These are phyloP conservation scores for Melanotaenia pygmaea DNA, from an alignment of 2,797 vertebrate species.

Conservation along the genomic window DNA sequence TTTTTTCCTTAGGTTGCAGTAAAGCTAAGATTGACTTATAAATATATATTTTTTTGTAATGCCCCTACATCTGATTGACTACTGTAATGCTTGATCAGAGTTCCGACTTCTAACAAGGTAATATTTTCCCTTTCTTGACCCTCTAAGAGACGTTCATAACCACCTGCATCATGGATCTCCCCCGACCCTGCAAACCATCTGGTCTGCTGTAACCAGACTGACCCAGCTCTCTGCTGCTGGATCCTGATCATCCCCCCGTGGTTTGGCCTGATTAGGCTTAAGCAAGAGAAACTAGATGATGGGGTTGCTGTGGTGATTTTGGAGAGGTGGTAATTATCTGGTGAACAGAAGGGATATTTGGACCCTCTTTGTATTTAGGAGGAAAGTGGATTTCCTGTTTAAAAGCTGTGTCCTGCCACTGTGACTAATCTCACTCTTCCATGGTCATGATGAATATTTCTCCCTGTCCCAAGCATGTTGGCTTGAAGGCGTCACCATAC, in stretches of 20 bases:
- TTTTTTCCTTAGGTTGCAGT: conserved; percentile 29
- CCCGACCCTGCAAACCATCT: conserved; percentile 66
- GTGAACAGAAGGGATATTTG: conserved; percentile 60
- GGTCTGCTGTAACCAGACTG: conserved; percentile 42
- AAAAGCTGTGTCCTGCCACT: conserved; percentile 34
- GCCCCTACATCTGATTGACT: conserved; percentile 13
- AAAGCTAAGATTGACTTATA: conserved; percentile 48
- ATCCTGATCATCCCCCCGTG: conserved; percentile 31
- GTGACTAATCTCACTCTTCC: conserved; percentile 65
- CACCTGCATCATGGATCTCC: conserved; percentile 45
- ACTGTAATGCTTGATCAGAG: neutral
- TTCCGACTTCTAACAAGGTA: neutral
- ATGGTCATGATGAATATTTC: conserved; percentile 50
- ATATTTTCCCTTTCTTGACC: conserved; percentile 40
- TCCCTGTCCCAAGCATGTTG: conserved; percentile 48
- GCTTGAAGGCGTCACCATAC: conserved; percentile 31
- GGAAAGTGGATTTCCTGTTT: conserved; percentile 48
- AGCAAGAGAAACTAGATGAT: conserved; percentile 43
- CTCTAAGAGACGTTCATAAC: conserved; percentile 48
- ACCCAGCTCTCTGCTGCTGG: conserved; percentile 45
- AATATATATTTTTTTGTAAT: conserved; percentile 7
- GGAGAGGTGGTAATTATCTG: conserved; percentile 54
- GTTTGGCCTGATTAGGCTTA: conserved; percentile 61
- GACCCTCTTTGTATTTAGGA: conserved; percentile 33
- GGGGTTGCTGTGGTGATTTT: conserved; percentile 42